Base-by-base conservation (phyloP, 2,797 vertebrate species). In the Dallia pectoralis region DNA sequence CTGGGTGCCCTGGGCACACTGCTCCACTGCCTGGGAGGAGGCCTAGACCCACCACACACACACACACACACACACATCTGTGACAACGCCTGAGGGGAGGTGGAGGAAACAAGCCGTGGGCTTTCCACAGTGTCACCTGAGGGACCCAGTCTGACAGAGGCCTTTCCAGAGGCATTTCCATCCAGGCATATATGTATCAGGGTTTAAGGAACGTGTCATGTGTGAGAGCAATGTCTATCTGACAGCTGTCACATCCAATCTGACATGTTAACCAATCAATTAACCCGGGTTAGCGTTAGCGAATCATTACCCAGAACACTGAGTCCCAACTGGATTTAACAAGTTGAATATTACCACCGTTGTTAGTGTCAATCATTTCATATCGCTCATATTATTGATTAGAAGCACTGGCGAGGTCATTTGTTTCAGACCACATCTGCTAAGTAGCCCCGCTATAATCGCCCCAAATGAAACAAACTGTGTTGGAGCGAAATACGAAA, bases 241-340 rank as follows among this genome's bases (percentile, higher is more conserved):
- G 92, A 91, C 91, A 92, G 90, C 85, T 91, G 90, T 89, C 92
- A 87, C 87, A 87, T 90, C 82, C 87, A 82, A 89, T 91, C 84
- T 85, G 83, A 90, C 84, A 79, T 85, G 85, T 89, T 91, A 92
- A 89, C 89, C 88, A 88, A 91, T 91, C 88, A 90, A 92, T 91
- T 89, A 92, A 86, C 76, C 84, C 74, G 80, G 82, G 82, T 74
- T 79, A 75, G 80, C 88, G 86, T 83, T 87, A 87, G 81, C 87
- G 79, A 22, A 59, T 59, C 4, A 44, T 44, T 44, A 44, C 12
- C 40, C 40, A 44, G 11, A 12, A 44, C 40, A 14, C 9, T 44
- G 1, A 12, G 11, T 44, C 40, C 14, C 40, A 12, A 14, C 40
- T 44, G 36, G 36, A 44, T 44, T 44, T 2, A 44, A 44, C 9